These are phyloP conservation scores for Colistium nudipinnis DNA, from an alignment of 2,113 vertebrate genomes.

Conservation along the genomic window DNA sequence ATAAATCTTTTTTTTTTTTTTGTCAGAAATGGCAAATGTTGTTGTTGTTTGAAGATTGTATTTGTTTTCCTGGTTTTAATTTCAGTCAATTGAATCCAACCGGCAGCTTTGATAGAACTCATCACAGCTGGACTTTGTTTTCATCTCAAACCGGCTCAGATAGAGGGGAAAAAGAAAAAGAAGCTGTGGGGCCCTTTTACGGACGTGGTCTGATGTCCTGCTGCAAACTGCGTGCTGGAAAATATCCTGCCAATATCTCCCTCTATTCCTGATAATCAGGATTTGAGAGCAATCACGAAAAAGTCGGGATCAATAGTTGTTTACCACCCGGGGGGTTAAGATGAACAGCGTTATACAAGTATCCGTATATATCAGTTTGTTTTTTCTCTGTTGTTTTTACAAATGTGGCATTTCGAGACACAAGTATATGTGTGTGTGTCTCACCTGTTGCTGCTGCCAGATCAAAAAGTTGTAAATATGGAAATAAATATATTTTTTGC, in stretches of 20 bases:
- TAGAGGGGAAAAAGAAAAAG: too few relatives aligned
- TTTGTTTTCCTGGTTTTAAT: background rate
- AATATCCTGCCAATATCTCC: slow-evolving; percentile 6
- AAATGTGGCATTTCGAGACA: slow-evolving; percentile 17
- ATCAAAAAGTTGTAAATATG: slow-evolving; percentile 51
- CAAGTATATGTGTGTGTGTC: background rate
- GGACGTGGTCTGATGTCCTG: background rate
- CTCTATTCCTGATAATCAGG: background rate
- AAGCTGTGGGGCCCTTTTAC: background rate
- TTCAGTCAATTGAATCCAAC: background rate
- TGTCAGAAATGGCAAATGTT: background rate
- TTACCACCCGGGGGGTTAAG: background rate
- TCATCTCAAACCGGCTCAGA: background rate
- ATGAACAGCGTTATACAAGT: background rate
- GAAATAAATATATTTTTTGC: slow-evolving; percentile 36
- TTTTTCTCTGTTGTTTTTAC: background rate
- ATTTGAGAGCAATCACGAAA: too few relatives aligned
- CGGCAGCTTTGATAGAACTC: slow-evolving; percentile 28
- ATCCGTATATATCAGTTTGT: background rate
- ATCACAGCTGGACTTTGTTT: slow-evolving; percentile 1
- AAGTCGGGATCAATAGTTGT: too few relatives aligned
- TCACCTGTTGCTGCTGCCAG: slow-evolving; percentile 29
- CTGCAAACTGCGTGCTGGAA: background rate
- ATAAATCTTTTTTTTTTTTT: background rate
- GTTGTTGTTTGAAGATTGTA: background rate